Base-by-base conservation (phyloP, 2,888 invertebrate genomes). In the Hemicrepidius hirtus region DNA sequence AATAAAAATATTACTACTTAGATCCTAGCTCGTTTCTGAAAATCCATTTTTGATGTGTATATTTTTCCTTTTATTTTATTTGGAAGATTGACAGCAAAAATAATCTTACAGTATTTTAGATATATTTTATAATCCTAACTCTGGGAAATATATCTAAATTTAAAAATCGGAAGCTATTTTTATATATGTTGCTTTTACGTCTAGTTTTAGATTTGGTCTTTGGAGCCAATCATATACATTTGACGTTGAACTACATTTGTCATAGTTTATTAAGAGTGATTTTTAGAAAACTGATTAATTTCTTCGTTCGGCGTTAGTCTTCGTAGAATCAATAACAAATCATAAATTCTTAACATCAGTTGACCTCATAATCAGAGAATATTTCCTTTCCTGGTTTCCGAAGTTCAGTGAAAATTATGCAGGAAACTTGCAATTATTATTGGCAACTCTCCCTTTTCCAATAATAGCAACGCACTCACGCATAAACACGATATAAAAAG, bases 381-480 rank as follows among this genome's bases (percentile, higher is more conserved):
- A 5, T 1, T 3, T 44, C 13, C 6, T 44, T 12, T 44, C 9
- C 44, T 12, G 13, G 13, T 44, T 18, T 13, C 1, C n/a, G 44
- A 12, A 18, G 13, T 13, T 20, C 2, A n/a, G n/a, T n/a, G 12
- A 49, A 49, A 49, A 49, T 7, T 49, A 7, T 12, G 4, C 32
- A 46, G 10, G 20, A 46, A n/a, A 44, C 7, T 7, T 46, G 16
- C 46, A 46, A 10, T 41, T 13, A 13, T 13, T n/a, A n/a, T 3
- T 40, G 40, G 40, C 13, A 13, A 3, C n/a, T 1, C 46, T 46
- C 10, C 18, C 12, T 53, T 49, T 4, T 32, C 18, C 18, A 57
- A 35, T 57, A 57, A 35, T 57, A 57, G 16, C 9, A 32, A 37
- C 16, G 37, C 37, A 57, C 57, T 16, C 37, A 57, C 57, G 57